Evolutionary conservation across 2,888 invertebrate species (phyloP).

Genomic region (Hypselothyrea guttata): DNA sequence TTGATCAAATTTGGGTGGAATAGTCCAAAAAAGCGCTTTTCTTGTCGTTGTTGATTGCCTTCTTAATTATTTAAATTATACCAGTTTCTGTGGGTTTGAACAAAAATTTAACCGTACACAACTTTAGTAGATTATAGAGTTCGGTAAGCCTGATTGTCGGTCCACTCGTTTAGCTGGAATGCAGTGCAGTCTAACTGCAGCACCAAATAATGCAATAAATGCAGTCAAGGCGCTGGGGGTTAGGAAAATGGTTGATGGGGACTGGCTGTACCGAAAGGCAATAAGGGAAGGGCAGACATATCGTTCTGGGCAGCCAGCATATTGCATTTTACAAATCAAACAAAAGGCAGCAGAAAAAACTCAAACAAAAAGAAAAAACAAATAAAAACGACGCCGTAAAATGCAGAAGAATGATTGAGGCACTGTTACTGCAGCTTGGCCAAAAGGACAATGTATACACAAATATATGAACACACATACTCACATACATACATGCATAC

Average conservation of each 20-base stretch:
- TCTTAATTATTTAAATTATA: too few relatives aligned
- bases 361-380: constrained; percentile 18
- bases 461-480: too few relatives aligned
- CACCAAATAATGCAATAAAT: constrained; percentile 38
- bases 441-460: constrained; percentile 75
- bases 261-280: constrained; percentile 5
- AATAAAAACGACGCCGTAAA: constrained; percentile 35
- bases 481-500: too few relatives aligned
- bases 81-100: too few relatives aligned
- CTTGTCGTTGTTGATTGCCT: too few relatives aligned
- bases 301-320: constrained; percentile 61
- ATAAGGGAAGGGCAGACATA: constrained; percentile 19
- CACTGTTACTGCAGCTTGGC: constrained; percentile 49
- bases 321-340: constrained; percentile 77
- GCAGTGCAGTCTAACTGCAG: constrained; percentile 45
- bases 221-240: constrained; percentile 20
- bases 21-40: too few relatives aligned
- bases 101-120: too few relatives aligned
- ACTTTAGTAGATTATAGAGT: too few relatives aligned
- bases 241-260: background rate
- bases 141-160: constrained; percentile 2
- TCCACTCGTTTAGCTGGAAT: constrained; percentile 14
- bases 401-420: constrained; percentile 47
- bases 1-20: too few relatives aligned
- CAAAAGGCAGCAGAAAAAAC: constrained; percentile 62